Evolutionary conservation across 2,113 vertebrate genomes (phyloP).

Genomic region (Leptodactylus fuscus): DNA sequence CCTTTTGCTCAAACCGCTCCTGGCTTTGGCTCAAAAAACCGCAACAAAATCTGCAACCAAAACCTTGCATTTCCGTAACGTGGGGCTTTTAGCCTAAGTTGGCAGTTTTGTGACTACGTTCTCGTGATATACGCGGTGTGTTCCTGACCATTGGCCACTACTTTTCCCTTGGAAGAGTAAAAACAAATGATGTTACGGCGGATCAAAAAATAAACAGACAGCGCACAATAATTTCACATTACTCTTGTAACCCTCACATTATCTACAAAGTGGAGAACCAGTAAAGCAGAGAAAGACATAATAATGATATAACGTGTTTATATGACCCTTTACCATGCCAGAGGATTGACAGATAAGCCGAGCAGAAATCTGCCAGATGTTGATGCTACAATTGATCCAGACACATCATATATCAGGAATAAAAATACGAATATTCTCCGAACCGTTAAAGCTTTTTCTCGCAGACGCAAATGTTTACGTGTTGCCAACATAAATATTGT

Average conservation of each 20-base stretch:
- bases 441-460: slow-evolving; percentile 18
- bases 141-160: not conserved
- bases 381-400: slow-evolving; percentile 51
- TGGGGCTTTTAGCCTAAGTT: too few relatives aligned
- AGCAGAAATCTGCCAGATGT: slow-evolving; percentile 47
- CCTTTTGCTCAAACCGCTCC: too few relatives aligned
- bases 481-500: slow-evolving; percentile 53
- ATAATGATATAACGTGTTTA: slow-evolving; percentile 55
- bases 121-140: not conserved
- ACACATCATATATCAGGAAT: slow-evolving; percentile 50
- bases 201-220: slow-evolving; percentile 33
- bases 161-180: not conserved
- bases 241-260: slow-evolving; percentile 22
- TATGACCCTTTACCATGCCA: slow-evolving; percentile 48
- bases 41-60: too few relatives aligned
- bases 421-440: slow-evolving; percentile 47
- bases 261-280: slow-evolving; percentile 28
- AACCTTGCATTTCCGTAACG: too few relatives aligned
- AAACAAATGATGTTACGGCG: slow-evolving; percentile 10
- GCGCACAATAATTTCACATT: slow-evolving; percentile 1
- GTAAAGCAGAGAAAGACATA: slow-evolving; percentile 37
- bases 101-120: too few relatives aligned
- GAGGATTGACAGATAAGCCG: slow-evolving; percentile 53
- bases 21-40: too few relatives aligned
- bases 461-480: slow-evolving; percentile 40